Evolutionary conservation across 1,140 invertebrate genomes (phyloP), one percentile per base, ranked within the genome.

Genomic region (Rhyacophila brunnea): DNA sequence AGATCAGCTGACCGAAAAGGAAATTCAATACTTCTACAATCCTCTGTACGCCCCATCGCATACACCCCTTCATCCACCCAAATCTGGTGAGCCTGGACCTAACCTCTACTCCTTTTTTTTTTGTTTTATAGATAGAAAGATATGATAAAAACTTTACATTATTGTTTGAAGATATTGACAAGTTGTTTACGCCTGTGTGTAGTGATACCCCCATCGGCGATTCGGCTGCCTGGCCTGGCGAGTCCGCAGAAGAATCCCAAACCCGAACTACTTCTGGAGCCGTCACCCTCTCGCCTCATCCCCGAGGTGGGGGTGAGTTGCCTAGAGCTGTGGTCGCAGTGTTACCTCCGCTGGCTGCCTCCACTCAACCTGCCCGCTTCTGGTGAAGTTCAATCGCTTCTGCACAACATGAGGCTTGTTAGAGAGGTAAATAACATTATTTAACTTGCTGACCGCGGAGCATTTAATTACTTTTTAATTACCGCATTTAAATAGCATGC

Each of bases 271-370:
- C 6, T 38, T 6, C 15, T 56, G 34, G 32, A 45, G 6, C 62
- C n/a, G 23, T 57, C 48, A 63, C 34, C 65, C 17, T 36, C 65
- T 35, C 52, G 65, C 42, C 66, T 88, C 34, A 68, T 78, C 56
- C 83, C 86, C 1, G 70, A 80, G 11, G 76, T 77, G 28, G 70
- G 71, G 14, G 74, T 90, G 38, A 72, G 84, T 5, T 75, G 72
- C 61, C 71, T 93, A 57, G 85, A 90, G 46, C 70, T 96, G n/a
- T 96, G 93, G 93, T 80, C 82, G 43, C 91, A 92, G 68, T 95
- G 91, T 75, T 96, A 94, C 75, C 87, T 91, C 64, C 85, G 93
- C 1, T 95, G 92, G 91, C 81, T 94, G 68, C 85, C 87, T 4
- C 83, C 90, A 9, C 80, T 93, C 0, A 90, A 95, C 71, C 90